Conservation (phyloP, 2,113 vertebrate species). For the Coracopsis vasa region DNA sequence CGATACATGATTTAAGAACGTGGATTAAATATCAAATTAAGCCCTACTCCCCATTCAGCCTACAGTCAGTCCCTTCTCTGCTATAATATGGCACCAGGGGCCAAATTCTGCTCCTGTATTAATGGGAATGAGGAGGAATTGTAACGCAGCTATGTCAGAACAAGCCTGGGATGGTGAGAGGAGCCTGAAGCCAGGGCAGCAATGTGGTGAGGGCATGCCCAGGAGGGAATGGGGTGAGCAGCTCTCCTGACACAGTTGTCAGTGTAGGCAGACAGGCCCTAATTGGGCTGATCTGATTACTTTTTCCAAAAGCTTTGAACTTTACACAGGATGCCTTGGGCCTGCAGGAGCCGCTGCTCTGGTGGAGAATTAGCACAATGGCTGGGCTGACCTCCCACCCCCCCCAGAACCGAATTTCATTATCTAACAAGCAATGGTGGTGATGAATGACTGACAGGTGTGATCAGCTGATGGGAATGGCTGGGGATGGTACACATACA, state of each 20-base stretch:
- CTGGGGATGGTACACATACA: constrained; percentile 17
- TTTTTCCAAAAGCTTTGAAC: constrained; percentile 60
- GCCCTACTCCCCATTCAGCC: background rate
- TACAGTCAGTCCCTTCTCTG: background rate
- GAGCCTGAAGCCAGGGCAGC: constrained; percentile 11
- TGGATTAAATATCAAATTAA: constrained; percentile 27
- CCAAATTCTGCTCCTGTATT: background rate
- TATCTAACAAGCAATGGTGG: background rate
- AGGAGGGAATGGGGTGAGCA: background rate
- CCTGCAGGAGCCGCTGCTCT: background rate
- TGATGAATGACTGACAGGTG: constrained; percentile 74
- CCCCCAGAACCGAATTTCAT: background rate
- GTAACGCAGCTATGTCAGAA: background rate
- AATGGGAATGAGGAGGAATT: background rate
- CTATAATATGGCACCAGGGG: background rate
- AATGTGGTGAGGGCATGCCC: background rate
- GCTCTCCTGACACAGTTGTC: constrained; percentile 45
- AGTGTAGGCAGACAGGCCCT: constrained; percentile 46
- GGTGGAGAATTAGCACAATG: background rate
- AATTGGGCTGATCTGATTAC: constrained; percentile 43
- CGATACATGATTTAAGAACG: background rate
- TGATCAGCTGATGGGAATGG: constrained; percentile 65
- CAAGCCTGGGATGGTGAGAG: background rate
- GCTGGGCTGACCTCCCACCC: background rate
- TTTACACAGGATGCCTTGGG: constrained; percentile 30